Evolutionary conservation across 2,888 invertebrate genomes (phyloP), one percentile per base, ranked within the genome.

Genomic region (Heteromyza rotundicornis): DNA sequence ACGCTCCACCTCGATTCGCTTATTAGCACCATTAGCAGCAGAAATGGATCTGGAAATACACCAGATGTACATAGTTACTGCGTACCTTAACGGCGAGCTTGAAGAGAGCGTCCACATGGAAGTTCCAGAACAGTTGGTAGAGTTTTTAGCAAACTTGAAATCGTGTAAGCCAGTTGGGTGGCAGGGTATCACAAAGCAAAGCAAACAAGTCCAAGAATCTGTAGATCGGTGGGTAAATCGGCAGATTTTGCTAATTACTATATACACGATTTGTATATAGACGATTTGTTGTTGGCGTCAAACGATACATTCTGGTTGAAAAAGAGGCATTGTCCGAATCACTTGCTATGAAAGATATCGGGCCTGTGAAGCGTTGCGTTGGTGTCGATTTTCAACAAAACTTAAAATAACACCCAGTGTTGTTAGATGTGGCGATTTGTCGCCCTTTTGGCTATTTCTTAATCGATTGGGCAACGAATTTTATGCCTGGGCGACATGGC

Each of bases 271-370:
- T n/a, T n/a, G n/a, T n/a, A 68, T 32, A 65, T 68, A 12, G 67
- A 67, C 35, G 68, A 66, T 24, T 32, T 66, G 17, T 24, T 70
- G 50, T 40, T 68, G 35, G 65, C 70, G 2, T 65, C 67, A 47
- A 68, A 67, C 50, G 49, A 64, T 17, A 56, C 52, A 1, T 16
- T 36, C 12, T 64, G 56, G 63, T 22, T 67, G n/a, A 27, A 0
- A 68, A 70, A 44, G 1, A 35, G 17, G 36, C 64, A 10, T 47
- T 67, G 27, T 40, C 57, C 1, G 22, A 62, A 57, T 50, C 53
- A 1, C 68, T 68, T 23, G 62, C 65, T 27, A 69, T 66, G 63
- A 69, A 66, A 56, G 67, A 68, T 52, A 40, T 68, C 10, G 65
- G 68, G 16, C 54, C 35, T n/a, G 63, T 60, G 2, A 67, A 65